Evolutionary conservation across 2,888 invertebrate species (phyloP).

Genomic region (Nephrotoma appendiculata): DNA sequence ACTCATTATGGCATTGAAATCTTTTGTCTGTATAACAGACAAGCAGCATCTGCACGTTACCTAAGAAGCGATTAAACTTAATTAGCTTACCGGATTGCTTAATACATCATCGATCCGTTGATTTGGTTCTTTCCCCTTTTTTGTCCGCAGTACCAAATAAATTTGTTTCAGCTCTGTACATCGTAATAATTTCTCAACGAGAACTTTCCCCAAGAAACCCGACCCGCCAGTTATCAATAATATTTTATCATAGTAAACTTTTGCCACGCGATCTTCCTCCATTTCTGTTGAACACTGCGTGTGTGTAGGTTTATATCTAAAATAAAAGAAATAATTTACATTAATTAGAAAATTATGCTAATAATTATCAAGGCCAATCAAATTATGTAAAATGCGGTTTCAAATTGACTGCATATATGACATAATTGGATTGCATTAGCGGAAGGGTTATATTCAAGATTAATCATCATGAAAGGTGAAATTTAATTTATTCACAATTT

Average conservation of each 20-base stretch:
- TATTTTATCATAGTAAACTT: slow-evolving; percentile 25
- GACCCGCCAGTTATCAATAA: slow-evolving; percentile 32
- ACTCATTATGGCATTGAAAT: not conserved
- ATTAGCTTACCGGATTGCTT: slow-evolving; percentile 55
- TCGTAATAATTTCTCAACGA: slow-evolving; percentile 31
- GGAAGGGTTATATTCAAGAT: not conserved
- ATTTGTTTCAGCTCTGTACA: slow-evolving; percentile 57
- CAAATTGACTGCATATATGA: not conserved
- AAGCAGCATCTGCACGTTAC: not conserved
- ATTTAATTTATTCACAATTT: not conserved
- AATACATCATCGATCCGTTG: slow-evolving; percentile 68
- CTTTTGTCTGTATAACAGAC: not conserved
- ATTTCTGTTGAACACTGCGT: not conserved
- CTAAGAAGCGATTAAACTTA: not conserved
- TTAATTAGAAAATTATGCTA: not conserved
- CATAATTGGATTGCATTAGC: not conserved
- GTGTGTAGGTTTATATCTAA: not conserved
- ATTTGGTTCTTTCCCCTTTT: slow-evolving; percentile 67
- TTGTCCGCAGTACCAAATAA: slow-evolving; percentile 67
- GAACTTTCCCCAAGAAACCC: slow-evolving; percentile 32
- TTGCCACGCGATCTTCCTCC: slow-evolving; percentile 28
- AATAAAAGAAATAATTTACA: not conserved
- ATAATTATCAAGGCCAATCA: not conserved
- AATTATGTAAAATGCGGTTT: not conserved
- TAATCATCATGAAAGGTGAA: not conserved